These are phyloP conservation scores for Ostrea denselamellosa DNA, from an alignment of 1,140 invertebrate genomes.

Conservation along the genomic window DNA sequence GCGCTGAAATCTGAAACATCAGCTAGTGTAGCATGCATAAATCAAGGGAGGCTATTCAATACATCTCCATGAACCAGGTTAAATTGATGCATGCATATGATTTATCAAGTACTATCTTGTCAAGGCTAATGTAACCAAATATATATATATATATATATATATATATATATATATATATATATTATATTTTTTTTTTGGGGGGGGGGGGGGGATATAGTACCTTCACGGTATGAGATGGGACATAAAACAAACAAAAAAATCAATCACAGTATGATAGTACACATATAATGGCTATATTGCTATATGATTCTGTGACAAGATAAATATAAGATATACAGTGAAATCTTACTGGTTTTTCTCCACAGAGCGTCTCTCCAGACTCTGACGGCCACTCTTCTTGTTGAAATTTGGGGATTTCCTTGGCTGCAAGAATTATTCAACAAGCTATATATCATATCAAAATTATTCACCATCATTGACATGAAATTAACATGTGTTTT, in stretches of 20 bases:
- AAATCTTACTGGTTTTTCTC: constrained; percentile 57
- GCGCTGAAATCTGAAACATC: constrained; percentile 59
- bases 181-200: background rate
- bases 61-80: background rate
- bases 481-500: no score
- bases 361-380: constrained; percentile 67
- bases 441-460: no score
- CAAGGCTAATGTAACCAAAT: no score
- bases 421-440: constrained; percentile 54
- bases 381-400: constrained; percentile 65
- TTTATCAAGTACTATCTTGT: background rate
- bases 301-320: background rate
- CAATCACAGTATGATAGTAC: background rate
- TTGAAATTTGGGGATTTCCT: constrained; percentile 64
- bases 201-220: background rate
- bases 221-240: background rate
- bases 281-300: background rate
- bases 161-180: background rate
- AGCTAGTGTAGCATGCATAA: constrained; percentile 1
- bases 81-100: background rate
- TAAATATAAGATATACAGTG: background rate
- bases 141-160: background rate
- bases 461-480: no score
- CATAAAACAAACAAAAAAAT: no score
- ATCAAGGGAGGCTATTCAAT: constrained; percentile 23